Evolutionary conservation across 2,888 invertebrate genomes (phyloP).

Genomic region (Elegia similella): DNA sequence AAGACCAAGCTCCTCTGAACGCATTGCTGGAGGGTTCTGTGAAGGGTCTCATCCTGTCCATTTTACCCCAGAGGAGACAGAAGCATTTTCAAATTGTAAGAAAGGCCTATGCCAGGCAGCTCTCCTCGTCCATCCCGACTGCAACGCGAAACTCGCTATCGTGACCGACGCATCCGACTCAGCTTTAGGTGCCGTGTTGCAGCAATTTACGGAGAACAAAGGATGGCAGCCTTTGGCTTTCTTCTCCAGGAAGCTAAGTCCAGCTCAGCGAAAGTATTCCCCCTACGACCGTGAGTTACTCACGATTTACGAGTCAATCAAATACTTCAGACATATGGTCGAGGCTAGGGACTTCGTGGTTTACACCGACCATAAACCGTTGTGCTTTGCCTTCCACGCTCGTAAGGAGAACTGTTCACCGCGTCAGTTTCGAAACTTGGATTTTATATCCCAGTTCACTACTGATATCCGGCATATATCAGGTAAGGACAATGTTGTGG

Average conservation of each 20-base stretch:
- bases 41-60: too few relatives aligned
- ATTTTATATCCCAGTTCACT: constrained; percentile 11
- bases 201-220: neutral
- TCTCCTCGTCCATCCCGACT: neutral
- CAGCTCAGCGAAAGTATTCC: neutral
- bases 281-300: neutral
- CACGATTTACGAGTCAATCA: too few relatives aligned
- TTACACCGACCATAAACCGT: constrained; percentile 13
- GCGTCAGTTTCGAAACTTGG: too few relatives aligned
- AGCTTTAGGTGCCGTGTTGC: too few relatives aligned
- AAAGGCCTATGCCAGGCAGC: constrained; percentile 1
- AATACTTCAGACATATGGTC: too few relatives aligned
- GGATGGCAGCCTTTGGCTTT: neutral
- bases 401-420: neutral
- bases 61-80: too few relatives aligned
- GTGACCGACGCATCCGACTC: neutral
- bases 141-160: neutral
- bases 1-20: too few relatives aligned
- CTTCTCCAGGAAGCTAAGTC: neutral
- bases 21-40: too few relatives aligned
- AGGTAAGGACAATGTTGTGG: constrained; percentile 15
- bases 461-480: constrained; percentile 12
- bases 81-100: neutral
- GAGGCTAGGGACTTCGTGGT: too few relatives aligned
- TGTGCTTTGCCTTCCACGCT: neutral